These are phyloP conservation scores for Limanda limanda DNA, from an alignment of 2,113 vertebrate genomes.

Conservation along the genomic window DNA sequence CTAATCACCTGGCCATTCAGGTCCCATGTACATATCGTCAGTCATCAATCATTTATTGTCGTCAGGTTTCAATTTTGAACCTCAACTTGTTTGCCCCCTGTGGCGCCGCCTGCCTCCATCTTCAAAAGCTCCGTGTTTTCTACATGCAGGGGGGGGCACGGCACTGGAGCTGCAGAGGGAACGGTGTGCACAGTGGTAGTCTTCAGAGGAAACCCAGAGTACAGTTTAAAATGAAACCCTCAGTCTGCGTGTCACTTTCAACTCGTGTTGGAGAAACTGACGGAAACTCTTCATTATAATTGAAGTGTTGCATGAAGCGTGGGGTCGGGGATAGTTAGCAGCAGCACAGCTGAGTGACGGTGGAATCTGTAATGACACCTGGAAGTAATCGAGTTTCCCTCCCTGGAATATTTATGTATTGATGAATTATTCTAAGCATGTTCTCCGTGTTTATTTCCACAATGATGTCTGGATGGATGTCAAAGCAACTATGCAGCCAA, in stretches of 20 bases:
- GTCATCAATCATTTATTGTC: constrained; percentile 47
- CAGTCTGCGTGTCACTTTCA: constrained; percentile 41
- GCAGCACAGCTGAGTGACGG: constrained; percentile 29
- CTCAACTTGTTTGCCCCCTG: constrained; percentile 33
- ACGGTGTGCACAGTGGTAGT: background rate
- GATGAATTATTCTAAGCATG: constrained; percentile 76
- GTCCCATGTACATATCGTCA: constrained; percentile 8
- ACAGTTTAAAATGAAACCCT: constrained; percentile 40
- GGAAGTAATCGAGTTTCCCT: constrained; percentile 72
- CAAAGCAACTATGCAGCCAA: constrained; percentile 29
- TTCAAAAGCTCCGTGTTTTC: constrained; percentile 36
- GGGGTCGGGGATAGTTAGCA: constrained; percentile 46
- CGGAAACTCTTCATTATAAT: constrained; percentile 39
- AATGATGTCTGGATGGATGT: constrained; percentile 55
- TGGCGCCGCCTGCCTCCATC: constrained; percentile 1
- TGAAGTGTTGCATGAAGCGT: constrained; percentile 38
- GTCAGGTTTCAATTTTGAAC: constrained; percentile 41
- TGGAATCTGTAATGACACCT: constrained; percentile 67
- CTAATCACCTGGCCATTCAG: constrained; percentile 12
- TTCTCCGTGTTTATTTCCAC: constrained; percentile 68
- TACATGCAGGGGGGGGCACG: background rate
- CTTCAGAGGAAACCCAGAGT: constrained; percentile 30
- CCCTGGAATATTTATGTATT: constrained; percentile 68
- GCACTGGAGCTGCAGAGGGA: constrained; percentile 1
- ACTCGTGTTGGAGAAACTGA: constrained; percentile 42